Percentiles rank a stretch among this genome's conserved stretches.
Evolutionary conservation across 2,797 vertebrate genomes (phyloP).

Genomic region (Tenualosa thibaudeaui): DNA sequence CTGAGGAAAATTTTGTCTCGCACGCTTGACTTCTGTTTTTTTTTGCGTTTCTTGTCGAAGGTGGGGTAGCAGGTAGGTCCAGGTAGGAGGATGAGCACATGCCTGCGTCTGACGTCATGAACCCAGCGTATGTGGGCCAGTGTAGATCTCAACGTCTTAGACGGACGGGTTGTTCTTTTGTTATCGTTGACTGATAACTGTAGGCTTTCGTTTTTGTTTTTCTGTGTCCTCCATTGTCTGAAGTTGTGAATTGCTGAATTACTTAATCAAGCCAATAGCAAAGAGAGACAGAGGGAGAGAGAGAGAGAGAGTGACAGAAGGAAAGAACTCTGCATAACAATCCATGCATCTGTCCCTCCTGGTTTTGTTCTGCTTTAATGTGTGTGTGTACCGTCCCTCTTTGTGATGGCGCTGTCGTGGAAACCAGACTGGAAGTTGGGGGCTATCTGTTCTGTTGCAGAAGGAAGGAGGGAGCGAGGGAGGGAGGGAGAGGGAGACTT

Average conservation of each 20-base stretch:
- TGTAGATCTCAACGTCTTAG: background rate
- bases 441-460: conserved; percentile 82
- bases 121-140: no score
- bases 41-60: background rate
- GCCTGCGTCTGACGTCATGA: background rate
- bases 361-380: conserved; percentile 85
- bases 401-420: conserved; percentile 88
- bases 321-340: conserved; percentile 88
- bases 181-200: conserved; percentile 23
- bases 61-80: background rate
- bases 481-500: conserved; percentile 75
- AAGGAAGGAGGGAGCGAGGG: conserved; percentile 58
- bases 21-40: background rate
- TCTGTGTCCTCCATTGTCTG: background rate
- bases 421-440: conserved; percentile 92
- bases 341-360: conserved; percentile 94
- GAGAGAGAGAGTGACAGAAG: conserved; percentile 34
- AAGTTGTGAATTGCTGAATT: background rate
- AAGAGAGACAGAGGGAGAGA: conserved; percentile 21
- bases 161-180: background rate
- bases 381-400: conserved; percentile 81
- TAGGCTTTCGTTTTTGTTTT: conserved; percentile 23
- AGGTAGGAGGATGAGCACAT: background rate
- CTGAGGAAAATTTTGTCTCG: background rate
- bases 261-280: conserved; percentile 53